These are phyloP conservation scores for Physella acuta DNA, from an alignment of 1,140 invertebrate species.

Conservation along the genomic window DNA sequence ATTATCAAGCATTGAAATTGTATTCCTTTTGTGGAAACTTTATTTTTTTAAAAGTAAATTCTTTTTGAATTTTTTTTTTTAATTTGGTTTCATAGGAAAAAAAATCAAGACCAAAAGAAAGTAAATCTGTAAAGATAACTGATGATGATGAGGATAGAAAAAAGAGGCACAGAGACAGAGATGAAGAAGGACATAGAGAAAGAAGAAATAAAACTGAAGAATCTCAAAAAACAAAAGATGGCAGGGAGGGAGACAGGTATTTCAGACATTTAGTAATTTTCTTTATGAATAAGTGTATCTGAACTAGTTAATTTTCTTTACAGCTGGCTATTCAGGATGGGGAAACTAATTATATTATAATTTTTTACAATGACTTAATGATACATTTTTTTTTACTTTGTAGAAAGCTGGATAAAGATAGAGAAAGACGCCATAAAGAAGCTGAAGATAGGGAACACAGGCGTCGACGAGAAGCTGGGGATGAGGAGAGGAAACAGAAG, in stretches of 20 bases:
- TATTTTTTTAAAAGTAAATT: no score
- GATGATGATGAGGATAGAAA: slow-evolving; percentile 1
- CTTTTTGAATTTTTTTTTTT: no score
- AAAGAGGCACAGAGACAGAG: not conserved
- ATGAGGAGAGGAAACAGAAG: slow-evolving; percentile 26
- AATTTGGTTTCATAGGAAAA: slow-evolving; percentile 14
- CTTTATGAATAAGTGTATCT: no score
- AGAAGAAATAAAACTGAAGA: not conserved
- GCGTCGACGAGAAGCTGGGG: slow-evolving; percentile 18
- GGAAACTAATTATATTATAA: no score
- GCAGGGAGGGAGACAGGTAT: slow-evolving; percentile 21
- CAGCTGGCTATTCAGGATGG: no score
- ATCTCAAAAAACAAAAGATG: slow-evolving; percentile 22
- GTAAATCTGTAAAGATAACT: slow-evolving; percentile 1
- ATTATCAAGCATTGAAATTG: no score
- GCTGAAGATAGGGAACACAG: slow-evolving; percentile 23
- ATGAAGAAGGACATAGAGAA: not conserved
- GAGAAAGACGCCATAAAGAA: slow-evolving; percentile 4
- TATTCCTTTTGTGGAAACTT: no score
- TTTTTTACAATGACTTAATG: no score
- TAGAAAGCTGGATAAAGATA: not conserved
- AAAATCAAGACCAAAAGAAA: slow-evolving; percentile 3
- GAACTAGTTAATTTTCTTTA: no score
- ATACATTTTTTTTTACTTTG: no score
- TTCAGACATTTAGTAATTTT: no score